Percentiles rank a stretch among this genome's conserved stretches.
These are phyloP conservation scores for Heliothis virescens DNA, from an alignment of 1,140 invertebrate genomes.

Conservation along the genomic window DNA sequence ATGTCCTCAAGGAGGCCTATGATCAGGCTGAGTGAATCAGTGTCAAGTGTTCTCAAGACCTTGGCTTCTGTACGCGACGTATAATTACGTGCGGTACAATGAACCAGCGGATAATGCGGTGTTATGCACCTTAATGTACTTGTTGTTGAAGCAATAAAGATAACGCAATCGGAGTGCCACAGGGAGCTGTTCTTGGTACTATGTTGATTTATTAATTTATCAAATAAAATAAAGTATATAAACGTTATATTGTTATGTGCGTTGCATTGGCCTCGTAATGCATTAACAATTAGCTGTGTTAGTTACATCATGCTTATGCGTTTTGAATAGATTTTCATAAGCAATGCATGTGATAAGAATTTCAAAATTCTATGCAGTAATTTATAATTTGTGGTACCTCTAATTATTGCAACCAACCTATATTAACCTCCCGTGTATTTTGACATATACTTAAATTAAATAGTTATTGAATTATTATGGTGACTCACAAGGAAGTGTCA, in stretches of 20 bases:
- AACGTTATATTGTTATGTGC: too few species aligned
- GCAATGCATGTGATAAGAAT: background rate
- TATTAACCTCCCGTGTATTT: background rate
- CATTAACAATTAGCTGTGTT: constrained; percentile 17
- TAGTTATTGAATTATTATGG: background rate
- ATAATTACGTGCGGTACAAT: constrained; percentile 60
- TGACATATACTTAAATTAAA: background rate
- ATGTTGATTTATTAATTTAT: background rate
- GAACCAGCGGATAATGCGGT: constrained; percentile 53
- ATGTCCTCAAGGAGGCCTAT: constrained; percentile 69
- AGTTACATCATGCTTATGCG: constrained; percentile 10
- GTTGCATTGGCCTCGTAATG: background rate
- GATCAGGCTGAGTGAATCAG: constrained; percentile 67
- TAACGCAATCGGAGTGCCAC: constrained; percentile 36
- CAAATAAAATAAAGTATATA: background rate
- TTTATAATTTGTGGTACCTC: too few species aligned
- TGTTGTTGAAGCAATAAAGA: constrained; percentile 38
- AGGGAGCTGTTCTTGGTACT: constrained; percentile 20
- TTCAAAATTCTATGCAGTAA: background rate
- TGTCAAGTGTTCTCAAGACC: constrained; percentile 64
- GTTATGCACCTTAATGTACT: constrained; percentile 24
- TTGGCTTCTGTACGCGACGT: constrained; percentile 53
- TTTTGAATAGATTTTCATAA: constrained; percentile 10
- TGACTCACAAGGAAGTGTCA: constrained; percentile 11
- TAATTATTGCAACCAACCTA: background rate